phyloP scores from a whole-genome alignment of 2,797 vertebrate genomes.

The Myotis pilosus region DNA sequence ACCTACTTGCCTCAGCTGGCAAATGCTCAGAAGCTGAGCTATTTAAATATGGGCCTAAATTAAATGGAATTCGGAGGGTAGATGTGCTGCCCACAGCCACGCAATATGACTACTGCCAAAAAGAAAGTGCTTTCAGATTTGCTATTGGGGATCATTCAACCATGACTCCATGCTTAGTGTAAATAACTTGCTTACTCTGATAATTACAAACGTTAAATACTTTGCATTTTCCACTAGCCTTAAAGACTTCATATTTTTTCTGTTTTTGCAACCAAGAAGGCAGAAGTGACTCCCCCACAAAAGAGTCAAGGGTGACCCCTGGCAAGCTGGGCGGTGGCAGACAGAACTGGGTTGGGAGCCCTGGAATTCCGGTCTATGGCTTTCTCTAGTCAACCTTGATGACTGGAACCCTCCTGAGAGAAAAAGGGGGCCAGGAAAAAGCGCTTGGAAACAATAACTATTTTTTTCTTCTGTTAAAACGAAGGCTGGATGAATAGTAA shows the following conservation, averaged over 20 bases:
- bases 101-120: not conserved
- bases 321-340: not conserved
- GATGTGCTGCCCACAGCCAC: not conserved
- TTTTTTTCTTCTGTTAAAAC: slow-evolving; percentile 34
- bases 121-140: not conserved
- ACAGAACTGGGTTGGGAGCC: not conserved
- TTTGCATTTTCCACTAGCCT: not conserved
- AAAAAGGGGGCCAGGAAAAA: not conserved
- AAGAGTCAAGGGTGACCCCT: not conserved
- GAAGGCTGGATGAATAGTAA: not conserved
- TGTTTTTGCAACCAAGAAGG: not conserved
- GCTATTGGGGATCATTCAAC: not conserved
- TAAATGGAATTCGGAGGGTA: not conserved
- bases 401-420: not conserved
- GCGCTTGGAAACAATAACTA: not conserved
- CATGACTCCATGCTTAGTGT: not conserved
- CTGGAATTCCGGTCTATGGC: not conserved
- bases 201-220: not conserved
- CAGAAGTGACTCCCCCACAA: not conserved
- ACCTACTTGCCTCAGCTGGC: not conserved
- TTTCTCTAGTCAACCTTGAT: not conserved
- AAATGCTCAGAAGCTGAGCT: not conserved
- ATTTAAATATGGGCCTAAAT: not conserved
- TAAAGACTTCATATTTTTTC: not conserved
- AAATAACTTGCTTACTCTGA: not conserved